Percentiles rank a stretch among this genome's conserved stretches.
phyloP scores from a whole-genome alignment of 2,888 invertebrate species.

The Nomada goodeniana region DNA sequence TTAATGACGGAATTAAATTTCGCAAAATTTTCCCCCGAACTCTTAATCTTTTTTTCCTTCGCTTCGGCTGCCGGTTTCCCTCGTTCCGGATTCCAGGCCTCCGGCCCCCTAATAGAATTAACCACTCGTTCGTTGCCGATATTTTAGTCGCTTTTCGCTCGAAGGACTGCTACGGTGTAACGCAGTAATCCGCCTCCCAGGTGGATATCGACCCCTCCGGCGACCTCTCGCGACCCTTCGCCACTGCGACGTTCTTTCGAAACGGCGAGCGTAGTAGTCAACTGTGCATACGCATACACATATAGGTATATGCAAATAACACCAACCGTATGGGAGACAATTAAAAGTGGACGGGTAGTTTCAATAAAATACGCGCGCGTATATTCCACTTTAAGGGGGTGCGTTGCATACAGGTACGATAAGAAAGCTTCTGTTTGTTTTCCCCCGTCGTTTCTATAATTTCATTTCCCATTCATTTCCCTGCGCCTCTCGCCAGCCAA shows the following conservation, averaged over 20 bases:
- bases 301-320: conserved; percentile 31
- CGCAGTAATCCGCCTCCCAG: neutral
- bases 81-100: neutral
- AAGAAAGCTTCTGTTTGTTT: neutral
- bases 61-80: neutral
- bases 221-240: neutral
- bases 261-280: neutral
- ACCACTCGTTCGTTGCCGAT: conserved; percentile 20
- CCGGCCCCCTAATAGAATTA: conserved; percentile 13
- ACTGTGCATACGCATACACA: too few relatives aligned
- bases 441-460: conserved; percentile 18
- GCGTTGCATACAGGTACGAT: neutral
- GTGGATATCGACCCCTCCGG: neutral
- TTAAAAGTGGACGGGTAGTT: conserved; percentile 29
- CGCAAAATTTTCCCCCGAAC: neutral
- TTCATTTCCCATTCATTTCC: neutral
- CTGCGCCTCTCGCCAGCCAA: neutral
- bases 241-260: neutral
- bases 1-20: conserved; percentile 31
- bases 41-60: too few relatives aligned
- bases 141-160: conserved; percentile 4
- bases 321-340: conserved; percentile 16
- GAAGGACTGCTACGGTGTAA: conserved; percentile 22
- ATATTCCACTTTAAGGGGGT: neutral
- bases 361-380: conserved; percentile 18